phyloP scores from a whole-genome alignment of 2,113 vertebrate genomes.

The Otus sunia region DNA sequence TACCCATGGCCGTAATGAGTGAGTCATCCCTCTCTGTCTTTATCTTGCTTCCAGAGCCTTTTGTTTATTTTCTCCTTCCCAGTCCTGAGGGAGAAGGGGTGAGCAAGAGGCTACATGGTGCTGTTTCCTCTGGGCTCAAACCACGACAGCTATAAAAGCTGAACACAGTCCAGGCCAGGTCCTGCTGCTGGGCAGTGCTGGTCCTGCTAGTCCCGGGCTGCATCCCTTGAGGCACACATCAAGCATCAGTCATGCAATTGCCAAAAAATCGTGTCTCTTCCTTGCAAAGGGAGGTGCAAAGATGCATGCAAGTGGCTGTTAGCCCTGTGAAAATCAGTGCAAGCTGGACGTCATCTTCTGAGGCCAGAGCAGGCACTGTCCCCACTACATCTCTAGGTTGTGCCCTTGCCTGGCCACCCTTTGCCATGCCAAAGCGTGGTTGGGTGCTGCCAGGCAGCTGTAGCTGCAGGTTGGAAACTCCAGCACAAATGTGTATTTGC shows the following conservation, averaged over 20 bases:
- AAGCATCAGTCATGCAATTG: neutral
- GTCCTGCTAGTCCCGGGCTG: neutral
- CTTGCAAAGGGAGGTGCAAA: neutral
- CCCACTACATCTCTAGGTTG: neutral
- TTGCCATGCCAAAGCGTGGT: rapidly evolving
- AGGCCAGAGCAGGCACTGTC: neutral
- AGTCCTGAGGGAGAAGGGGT: too few species aligned
- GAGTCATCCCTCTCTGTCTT: too few species aligned
- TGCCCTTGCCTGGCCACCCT: neutral
- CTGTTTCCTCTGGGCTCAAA: too few species aligned
- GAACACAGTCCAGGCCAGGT: neutral
- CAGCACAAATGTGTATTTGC: neutral
- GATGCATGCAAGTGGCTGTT: neutral
- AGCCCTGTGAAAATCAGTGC: neutral
- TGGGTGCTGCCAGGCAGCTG: neutral
- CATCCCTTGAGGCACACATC: rapidly evolving
- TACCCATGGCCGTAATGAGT: too few species aligned
- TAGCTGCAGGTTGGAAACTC: neutral
- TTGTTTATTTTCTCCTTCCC: too few species aligned
- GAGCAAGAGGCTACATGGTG: too few species aligned
- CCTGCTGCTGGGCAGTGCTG: neutral
- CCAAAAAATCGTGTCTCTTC: neutral
- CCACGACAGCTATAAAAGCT: neutral
- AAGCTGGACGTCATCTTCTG: neutral
- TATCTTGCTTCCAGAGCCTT: too few species aligned